Base-by-base conservation (phyloP, 1,140 invertebrate genomes). In the Ostrea denselamellosa region DNA sequence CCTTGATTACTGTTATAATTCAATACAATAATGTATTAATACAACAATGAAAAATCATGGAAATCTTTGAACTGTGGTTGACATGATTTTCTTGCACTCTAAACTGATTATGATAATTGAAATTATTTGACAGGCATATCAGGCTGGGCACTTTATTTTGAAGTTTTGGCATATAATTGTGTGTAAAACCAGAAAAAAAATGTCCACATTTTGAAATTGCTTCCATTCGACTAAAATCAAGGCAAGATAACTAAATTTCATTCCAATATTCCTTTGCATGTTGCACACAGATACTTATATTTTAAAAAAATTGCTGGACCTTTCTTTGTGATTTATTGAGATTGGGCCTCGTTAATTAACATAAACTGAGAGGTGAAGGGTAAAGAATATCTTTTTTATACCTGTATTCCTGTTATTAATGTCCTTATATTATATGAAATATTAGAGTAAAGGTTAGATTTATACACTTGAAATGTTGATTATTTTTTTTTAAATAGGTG, bases 391-490 rank as follows among this genome's bases (percentile, higher is more conserved):
- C 56, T 12, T 58, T 9, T 58, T 58, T 58, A 58, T 58, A 58
- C 8, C 4, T 58, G 56, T 58, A 58, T 58, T 58, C 56, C 56
- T 58, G 56, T 58, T 58, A 58, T 58, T 10, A 10, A 58, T 58
- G 56, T 58, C 56, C 56, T 12, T 58, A 58, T 58, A 12, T 58
- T 58, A 58, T 58, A 58, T 58, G 56, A 58, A 58, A 58, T 58
- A 58, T 58, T 58, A 58, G 56, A 58, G 56, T 8, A 12, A 58
- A 7, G 56, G 56, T 58, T 58, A 58, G 65, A 71, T 71, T 25
- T 71, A 71, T 28, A 71, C 65, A 25, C 25, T 71, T 71, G 65
- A 71, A 71, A 71, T 71, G 12, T 71, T 71, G 22, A 71, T 28
- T 58, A 14, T 2, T 71, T 71, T 71, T n/a, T 58, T 58, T 58